phyloP scores from a whole-genome alignment of 2,113 vertebrate genomes.

The Cavia aperea region DNA sequence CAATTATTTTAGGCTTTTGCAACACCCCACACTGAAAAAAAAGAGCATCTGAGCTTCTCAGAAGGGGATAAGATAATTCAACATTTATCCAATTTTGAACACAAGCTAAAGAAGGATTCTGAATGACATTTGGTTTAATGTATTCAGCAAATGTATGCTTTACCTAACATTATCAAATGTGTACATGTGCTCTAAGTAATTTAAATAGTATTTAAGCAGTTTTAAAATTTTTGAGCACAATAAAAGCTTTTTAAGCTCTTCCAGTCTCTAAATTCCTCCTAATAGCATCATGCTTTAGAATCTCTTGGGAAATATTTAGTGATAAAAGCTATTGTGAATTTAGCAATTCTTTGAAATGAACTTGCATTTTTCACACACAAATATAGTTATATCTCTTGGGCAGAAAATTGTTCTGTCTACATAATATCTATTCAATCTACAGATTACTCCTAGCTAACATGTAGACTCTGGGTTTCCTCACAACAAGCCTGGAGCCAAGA shows the following conservation, averaged over 20 bases:
- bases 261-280: neutral
- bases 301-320: constrained; percentile 21
- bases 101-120: neutral
- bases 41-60: neutral
- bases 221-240: constrained; percentile 26
- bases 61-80: neutral
- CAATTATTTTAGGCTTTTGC: neutral
- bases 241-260: neutral
- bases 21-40: neutral
- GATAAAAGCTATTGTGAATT: constrained; percentile 39
- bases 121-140: neutral
- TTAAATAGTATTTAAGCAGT: neutral
- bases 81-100: neutral
- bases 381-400: neutral
- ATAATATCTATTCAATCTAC: constrained; percentile 5
- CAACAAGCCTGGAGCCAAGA: neutral
- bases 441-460: constrained; percentile 19
- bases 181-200: neutral
- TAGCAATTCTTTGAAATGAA: constrained; percentile 23
- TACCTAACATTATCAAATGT: neutral
- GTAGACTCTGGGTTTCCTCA: neutral
- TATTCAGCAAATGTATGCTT: neutral
- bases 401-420: neutral
- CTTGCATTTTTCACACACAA: neutral
- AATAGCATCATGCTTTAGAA: constrained; percentile 16